Base-by-base conservation (phyloP, 2,888 invertebrate genomes). In the Dryocosmus kuriphilus region DNA sequence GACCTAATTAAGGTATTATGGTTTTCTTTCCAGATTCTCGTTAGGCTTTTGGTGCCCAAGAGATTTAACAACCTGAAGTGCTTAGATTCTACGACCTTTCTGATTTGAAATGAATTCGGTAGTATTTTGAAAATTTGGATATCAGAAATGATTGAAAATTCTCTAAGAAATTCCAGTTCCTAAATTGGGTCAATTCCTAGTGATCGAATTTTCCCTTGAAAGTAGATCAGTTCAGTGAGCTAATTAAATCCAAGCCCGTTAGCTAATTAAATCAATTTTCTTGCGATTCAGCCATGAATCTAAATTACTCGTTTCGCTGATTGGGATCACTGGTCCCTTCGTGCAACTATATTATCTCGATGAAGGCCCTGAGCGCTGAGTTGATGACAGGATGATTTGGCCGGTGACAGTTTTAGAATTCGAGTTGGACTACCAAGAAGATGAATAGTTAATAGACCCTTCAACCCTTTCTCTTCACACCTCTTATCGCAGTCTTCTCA, bases 361-460 rank as follows among this genome's bases (percentile, higher is more conserved):
- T 67, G 67, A 46, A 24, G 19, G 27, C 8, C 19, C 16, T 24
- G 22, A 67, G 46, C 30, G 67, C 51, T 51, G 51, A 71, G 71
- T 51, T 71, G 51, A 71, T 71, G 71, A 71, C 51, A 71, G 71
- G 46, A 63, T 38, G 63, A 63, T 63, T 63, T 35, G 35, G n/a
- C 11, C 32, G 35, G 63, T 2, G 63, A 63, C 82, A 84, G 76
- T 86, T 85, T 87, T 83, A 84, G 85, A 79, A 87, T 86, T 85
- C 79, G 75, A 75, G 84, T 84, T 83, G 84, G 78, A 85, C 86
- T 83, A 81, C 81, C 81, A 79, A 71, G 82, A 87, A 84, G 87
- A 88, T 87, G 86, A 89, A 89, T 88, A 89, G 83, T 85, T 85
- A 85, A 85, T 81, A 51, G 60, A 78, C 55, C 63, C 62, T 79